Evolutionary conservation across 2,113 vertebrate species (phyloP), one percentile per base, ranked within the genome.

Genomic region (Lophura nycthemera): DNA sequence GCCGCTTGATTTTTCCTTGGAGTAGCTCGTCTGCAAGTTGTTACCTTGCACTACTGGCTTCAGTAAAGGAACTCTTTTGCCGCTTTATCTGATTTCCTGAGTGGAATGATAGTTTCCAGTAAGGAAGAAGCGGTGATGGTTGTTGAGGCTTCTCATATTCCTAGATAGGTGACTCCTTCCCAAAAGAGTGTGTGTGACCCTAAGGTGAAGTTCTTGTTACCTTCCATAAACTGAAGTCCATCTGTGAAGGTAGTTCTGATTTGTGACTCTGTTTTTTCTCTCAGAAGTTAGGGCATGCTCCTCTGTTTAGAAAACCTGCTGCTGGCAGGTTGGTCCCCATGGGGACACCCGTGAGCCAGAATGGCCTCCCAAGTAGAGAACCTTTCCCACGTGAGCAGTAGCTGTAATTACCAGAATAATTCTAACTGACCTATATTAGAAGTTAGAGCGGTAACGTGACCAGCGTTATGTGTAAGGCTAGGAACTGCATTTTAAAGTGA

Each of bases 1-100:
- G 38, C 0, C 45, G 15, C 56, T 71, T 0, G 52, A 69, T 13
- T 11, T 1, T 2, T 8, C 2, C 20, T 5, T 3, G 0, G 0
- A 29, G 27, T 8, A 25, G 48, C 30, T 75, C 20, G 50, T 52
- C 32, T 79, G 54, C 34, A 59, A 54, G 43, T 7, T 76, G 12
- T 66, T 48, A 75, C 65, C 30, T 84, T 83, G 25, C 13, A 38
- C 29, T 50, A 27, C 25, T 0, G 8, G 40, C 88, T 84, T 76
- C 25, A 10, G 78, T 73, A 66, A 83, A 70, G 60, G 36, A 66
- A 70, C 19, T 42, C 50, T 27, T 40, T 70, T 69, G 30, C 71
- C 72, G 7, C 40, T 38, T 79, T 30, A 6, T 73, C 36, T 70
- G 36, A 42, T 87, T 83, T 83, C 36, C 18, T 75, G 1, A 38